Percentiles rank a stretch among this genome's conserved stretches.
phyloP scores from a whole-genome alignment of 2,888 invertebrate genomes.

The Aproaerema taeniolella region DNA sequence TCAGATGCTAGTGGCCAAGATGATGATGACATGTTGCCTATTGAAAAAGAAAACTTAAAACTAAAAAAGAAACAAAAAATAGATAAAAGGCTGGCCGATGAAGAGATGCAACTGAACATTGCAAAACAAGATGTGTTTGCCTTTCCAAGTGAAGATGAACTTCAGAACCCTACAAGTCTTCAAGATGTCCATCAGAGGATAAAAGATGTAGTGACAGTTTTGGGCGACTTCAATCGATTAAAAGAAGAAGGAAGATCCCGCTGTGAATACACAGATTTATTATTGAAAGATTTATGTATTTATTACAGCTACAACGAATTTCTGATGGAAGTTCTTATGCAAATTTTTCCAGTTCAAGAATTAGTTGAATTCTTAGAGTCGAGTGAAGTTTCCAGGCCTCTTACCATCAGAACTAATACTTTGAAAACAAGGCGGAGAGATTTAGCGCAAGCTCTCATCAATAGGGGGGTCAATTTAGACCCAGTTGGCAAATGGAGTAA shows the following conservation, averaged over 20 bases:
- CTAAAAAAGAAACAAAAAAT: conserved; percentile 84
- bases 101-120: conserved; percentile 89
- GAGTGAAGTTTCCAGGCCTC: conserved; percentile 94
- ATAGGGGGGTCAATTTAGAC: conserved; percentile 98
- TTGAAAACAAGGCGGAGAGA: conserved; percentile 95
- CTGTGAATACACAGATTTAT: conserved; percentile 87
- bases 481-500: conserved; percentile 99
- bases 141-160: conserved; percentile 87
- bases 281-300: conserved; percentile 90
- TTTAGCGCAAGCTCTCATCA: conserved; percentile 95
- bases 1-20: conserved; percentile 55
- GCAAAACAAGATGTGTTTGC: conserved; percentile 85
- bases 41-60: conserved; percentile 89
- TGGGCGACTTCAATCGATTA: conserved; percentile 86
- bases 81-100: conserved; percentile 84
- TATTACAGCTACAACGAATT: conserved; percentile 99
- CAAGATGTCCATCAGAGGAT: conserved; percentile 93
- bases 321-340: conserved; percentile 94
- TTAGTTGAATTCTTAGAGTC: conserved; percentile 97
- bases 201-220: conserved; percentile 87
- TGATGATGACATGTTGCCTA: conserved; percentile 84
- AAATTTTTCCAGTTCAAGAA: conserved; percentile 91
- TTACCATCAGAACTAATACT: conserved; percentile 97
- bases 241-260: conserved; percentile 84
- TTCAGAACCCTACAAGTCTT: conserved; percentile 83